Evolutionary conservation across 35 echinoderm and acorn worm genomes (phyloP), one percentile per base, ranked within the genome.

Genomic region (Lytechinus variegatus): DNA sequence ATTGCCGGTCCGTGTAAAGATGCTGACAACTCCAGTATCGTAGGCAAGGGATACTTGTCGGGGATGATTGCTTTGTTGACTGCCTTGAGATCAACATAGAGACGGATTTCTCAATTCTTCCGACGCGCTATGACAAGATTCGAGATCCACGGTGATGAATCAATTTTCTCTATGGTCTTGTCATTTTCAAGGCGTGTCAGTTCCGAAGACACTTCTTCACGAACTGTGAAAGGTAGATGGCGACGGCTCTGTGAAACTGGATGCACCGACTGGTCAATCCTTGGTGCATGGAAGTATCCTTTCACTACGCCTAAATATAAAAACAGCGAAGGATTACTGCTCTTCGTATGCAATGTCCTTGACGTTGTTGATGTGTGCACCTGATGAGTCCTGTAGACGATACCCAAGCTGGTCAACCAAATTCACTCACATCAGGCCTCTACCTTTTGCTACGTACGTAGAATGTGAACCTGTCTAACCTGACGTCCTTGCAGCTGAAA

Each of bases 21-120:
- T 7, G 24, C 87, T 87, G 87, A 89, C 87, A 95, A 10, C 86
- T 95, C 95, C 28, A 90, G 52, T 8, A 90, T 56, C 3, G 61
- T 56, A 8, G 94, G 66, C 4, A 95, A 52, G 8, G 93, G 93
- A 33, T 86, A 95, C 55, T 86, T 86, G 5, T 95, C 58, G 28
- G 44, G 66, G 14, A 95, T 95, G 52, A 95, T 89, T n/a, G 95
- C 95, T 28, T 95, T 89, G 52, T 95, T 95, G 10, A 89, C 86
- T 55, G 53, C 88, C 29, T 89, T 53, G 54, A 95, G 88, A 57
- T 95, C 95, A 56, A 95, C 52, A 57, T 87, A 95, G n/a, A n/a
- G 54, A 9, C 95, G 14, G 8, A 95, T 27, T 56, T 95, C 88
- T 33, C 95, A 6, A 53, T 21, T 95, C 53, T 95, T 95, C 28